Conservation (phyloP, 2,797 vertebrate genomes). For the Eremophila alpestris region DNA sequence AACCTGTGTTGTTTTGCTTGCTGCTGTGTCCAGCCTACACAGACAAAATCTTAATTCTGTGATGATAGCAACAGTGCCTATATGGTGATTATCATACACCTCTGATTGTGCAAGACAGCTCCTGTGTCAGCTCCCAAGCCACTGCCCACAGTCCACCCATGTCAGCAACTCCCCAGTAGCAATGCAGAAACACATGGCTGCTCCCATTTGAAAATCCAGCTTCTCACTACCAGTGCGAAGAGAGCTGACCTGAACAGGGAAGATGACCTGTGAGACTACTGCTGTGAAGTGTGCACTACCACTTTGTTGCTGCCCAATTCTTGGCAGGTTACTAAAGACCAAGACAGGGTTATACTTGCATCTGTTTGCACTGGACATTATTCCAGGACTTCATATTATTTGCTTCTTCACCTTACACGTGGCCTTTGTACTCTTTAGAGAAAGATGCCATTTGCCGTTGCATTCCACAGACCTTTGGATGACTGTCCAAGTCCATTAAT, state of each 20-base stretch:
- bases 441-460: background rate
- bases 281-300: background rate
- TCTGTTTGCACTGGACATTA: background rate
- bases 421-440: background rate
- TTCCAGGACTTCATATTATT: background rate
- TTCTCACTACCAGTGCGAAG: background rate
- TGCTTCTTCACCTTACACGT: background rate
- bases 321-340: background rate
- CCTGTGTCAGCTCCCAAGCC: background rate
- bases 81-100: accelerated
- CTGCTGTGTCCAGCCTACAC: background rate
- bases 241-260: background rate
- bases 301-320: background rate
- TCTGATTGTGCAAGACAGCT: background rate
- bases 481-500: background rate
- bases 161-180: background rate
- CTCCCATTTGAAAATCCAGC: background rate
- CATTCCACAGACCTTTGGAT: background rate
- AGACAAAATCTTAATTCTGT: background rate
- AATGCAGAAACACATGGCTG: background rate
- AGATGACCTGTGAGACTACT: background rate
- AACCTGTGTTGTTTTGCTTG: background rate
- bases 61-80: background rate
- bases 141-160: background rate
- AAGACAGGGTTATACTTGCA: background rate